Conservation (phyloP, 2,888 invertebrate genomes). For the Diarsia dahlii region DNA sequence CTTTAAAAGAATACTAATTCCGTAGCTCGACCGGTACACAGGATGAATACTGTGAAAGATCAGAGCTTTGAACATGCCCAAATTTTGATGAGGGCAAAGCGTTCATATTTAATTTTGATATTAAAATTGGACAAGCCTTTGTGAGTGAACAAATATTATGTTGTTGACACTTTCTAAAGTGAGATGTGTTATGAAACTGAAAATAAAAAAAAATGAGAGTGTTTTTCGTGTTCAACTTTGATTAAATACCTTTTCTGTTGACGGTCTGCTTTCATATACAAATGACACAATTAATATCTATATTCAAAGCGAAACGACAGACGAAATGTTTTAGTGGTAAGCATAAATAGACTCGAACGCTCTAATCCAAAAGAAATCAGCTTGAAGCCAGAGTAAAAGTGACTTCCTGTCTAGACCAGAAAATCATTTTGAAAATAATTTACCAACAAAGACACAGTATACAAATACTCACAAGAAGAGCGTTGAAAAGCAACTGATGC, state of each 20-base stretch:
- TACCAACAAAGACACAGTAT: not conserved
- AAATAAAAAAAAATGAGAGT: not conserved
- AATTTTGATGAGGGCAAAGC: constrained; percentile 36
- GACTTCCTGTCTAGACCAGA: not conserved
- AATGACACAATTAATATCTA: constrained; percentile 2
- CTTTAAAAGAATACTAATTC: constrained; percentile 47
- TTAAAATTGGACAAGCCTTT: constrained; percentile 23
- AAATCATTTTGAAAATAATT: not conserved
- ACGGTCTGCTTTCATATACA: constrained; percentile 6
- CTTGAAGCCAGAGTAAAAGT: not conserved
- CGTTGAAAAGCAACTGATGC: constrained; percentile 99
- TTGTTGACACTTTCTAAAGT: constrained; percentile 15
- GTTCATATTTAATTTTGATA: constrained; percentile 18
- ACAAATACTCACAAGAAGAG: constrained; percentile 91
- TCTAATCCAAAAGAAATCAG: not conserved
- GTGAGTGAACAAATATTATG: constrained; percentile 21
- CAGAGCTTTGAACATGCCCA: constrained; percentile 23
- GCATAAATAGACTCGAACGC: not conserved
- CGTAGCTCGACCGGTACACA: not conserved
- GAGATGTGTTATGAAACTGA: constrained; percentile 1
- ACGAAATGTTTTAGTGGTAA: not conserved
- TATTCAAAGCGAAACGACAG: not conserved
- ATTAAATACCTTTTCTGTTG: constrained; percentile 14
- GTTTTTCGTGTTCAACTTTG: not conserved
- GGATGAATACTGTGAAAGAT: constrained; percentile 10